phyloP scores from a whole-genome alignment of 1,140 invertebrate species.

The Lithobius niger region DNA sequence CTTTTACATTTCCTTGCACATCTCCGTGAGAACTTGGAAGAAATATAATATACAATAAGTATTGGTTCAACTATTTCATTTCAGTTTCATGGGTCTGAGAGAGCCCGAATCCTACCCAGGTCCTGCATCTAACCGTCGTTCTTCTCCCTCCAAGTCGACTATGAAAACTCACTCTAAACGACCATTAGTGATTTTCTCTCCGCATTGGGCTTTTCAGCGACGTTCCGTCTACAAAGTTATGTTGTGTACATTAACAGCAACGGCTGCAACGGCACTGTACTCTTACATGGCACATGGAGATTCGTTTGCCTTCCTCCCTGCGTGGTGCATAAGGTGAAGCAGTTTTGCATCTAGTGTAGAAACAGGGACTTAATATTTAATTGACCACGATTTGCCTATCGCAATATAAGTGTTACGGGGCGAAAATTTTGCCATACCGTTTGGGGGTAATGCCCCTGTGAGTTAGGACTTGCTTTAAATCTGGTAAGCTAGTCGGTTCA shows the following conservation, averaged over 20 bases:
- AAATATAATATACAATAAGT: not conserved
- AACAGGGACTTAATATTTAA: no score
- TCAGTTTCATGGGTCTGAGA: conserved; percentile 2
- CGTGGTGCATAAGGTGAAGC: no score
- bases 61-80: not conserved
- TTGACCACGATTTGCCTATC: no score
- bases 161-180: not conserved
- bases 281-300: no score
- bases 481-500: no score
- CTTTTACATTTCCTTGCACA: not conserved
- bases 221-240: not conserved
- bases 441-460: no score
- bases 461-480: no score
- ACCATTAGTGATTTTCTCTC: not conserved
- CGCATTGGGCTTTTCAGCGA: not conserved
- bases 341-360: no score
- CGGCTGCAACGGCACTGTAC: not conserved
- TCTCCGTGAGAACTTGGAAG: not conserved
- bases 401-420: no score
- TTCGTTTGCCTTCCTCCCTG: no score
- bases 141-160: not conserved
- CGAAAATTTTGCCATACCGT: no score
- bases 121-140: not conserved
- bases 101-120: not conserved
- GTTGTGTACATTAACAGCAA: not conserved